These are phyloP conservation scores for Eudyptes chrysolophus DNA, from an alignment of 2,113 vertebrate species.

Conservation along the genomic window DNA sequence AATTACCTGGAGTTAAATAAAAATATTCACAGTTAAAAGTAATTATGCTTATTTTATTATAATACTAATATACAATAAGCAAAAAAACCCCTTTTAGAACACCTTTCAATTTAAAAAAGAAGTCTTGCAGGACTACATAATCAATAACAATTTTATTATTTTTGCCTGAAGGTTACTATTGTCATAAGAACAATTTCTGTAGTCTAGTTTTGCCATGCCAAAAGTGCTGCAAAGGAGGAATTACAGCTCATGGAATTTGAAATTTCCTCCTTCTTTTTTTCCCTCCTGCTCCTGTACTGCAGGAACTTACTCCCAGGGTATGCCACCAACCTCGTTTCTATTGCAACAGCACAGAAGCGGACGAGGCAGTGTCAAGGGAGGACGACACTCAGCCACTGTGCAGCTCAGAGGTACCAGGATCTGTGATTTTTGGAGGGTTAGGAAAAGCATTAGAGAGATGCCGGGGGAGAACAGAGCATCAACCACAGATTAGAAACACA, in stretches of 20 bases:
- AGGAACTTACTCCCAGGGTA: background rate
- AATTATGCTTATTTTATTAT: background rate
- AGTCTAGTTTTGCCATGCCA: background rate
- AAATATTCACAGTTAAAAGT: background rate
- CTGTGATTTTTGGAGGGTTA: background rate
- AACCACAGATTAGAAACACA: background rate
- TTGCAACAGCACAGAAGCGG: fast-evolving
- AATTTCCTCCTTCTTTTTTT: background rate
- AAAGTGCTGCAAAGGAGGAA: background rate
- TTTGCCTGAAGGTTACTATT: background rate
- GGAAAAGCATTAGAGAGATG: background rate
- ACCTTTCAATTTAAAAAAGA: background rate
- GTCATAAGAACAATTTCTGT: background rate
- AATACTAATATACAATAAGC: fast-evolving
- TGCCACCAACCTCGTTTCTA: fast-evolving
- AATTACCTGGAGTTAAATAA: background rate
- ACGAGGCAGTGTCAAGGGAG: background rate
- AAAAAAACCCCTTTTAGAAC: background rate
- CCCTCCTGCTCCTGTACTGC: background rate
- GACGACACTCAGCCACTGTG: background rate
- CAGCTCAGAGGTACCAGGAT: background rate
- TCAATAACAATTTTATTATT: background rate
- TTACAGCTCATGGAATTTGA: background rate
- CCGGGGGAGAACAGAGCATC: background rate
- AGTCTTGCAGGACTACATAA: background rate